phyloP scores from a whole-genome alignment of 2,888 invertebrate genomes.

The Theodoxus fluviatilis region DNA sequence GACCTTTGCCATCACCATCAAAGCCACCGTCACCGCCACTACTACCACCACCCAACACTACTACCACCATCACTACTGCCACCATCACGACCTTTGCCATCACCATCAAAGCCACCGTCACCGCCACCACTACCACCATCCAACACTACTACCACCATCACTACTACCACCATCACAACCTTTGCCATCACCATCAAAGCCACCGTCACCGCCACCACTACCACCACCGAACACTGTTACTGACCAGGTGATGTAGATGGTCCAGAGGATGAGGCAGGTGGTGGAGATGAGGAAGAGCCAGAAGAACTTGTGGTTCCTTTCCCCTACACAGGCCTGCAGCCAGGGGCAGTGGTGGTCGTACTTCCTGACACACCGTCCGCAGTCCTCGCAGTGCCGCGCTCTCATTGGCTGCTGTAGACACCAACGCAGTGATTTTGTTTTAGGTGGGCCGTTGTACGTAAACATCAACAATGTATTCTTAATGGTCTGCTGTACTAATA shows the following conservation, averaged over 20 bases:
- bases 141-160: too few relatives aligned
- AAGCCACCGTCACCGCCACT: too few relatives aligned
- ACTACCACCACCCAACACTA: too few relatives aligned
- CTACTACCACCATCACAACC: too few relatives aligned
- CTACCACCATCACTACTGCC: too few relatives aligned
- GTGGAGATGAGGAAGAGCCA: slow-evolving; percentile 59
- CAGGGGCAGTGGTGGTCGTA: slow-evolving; percentile 67
- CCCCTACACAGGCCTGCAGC: slow-evolving; percentile 65
- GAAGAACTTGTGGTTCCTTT: slow-evolving; percentile 64
- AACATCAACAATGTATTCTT: neutral
- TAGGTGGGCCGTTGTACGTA: neutral
- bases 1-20: too few relatives aligned
- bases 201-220: neutral
- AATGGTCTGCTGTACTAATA: neutral
- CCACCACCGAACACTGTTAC: neutral
- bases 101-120: too few relatives aligned
- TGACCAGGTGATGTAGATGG: slow-evolving; percentile 53
- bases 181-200: neutral
- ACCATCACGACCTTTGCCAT: too few relatives aligned
- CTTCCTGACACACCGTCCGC: slow-evolving; percentile 60
- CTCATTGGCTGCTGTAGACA: slow-evolving; percentile 61
- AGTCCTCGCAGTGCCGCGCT: slow-evolving; percentile 65
- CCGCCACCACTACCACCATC: too few relatives aligned
- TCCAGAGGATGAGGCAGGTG: slow-evolving; percentile 56
- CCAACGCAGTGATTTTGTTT: neutral